Evolutionary conservation across 2,113 vertebrate species (phyloP), one percentile per base, ranked within the genome.

Genomic region (Plotosus lineatus): DNA sequence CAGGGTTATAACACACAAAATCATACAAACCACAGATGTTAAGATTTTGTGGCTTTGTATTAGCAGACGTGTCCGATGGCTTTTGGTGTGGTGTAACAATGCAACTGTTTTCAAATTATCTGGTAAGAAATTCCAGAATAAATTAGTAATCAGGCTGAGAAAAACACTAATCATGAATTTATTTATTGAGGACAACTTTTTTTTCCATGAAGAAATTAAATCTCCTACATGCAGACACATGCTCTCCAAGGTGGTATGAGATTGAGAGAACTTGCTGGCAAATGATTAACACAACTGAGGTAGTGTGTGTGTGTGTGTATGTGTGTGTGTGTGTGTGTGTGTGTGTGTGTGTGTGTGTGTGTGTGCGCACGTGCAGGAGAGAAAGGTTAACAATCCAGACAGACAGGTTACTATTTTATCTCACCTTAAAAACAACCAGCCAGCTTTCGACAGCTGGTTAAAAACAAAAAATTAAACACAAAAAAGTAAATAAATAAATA

Each of bases 281-380:
- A 90, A 88, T 89, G 76, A 89, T 91, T 86, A 88, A 85, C 74
- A 86, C 79, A 6, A 31, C 38, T 2, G 60, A 66, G 51, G 48
- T 81, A 44, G 76, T 51, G 74, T 46, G 36, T n/a, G 55, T 73
- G 79, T 61, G 69, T 77, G 82, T 42, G 80, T 42, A 63, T 38
- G n/a, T 14, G 50, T 73, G 75, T 73, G 75, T 69, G 84, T 75
- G 40, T 51, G 72, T 53, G 42, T 40, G 74, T 50, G 65, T 81
- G 51, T 78, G 23, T 23, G 19, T 31, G 68, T 40, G 17, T 8
- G 46, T 73, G 73, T 71, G 74, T 74, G 83, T 75, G 40, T 51
- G 68, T 58, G 42, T 38, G 77, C 48, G 60, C 79, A 51, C 77
- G 71, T 72, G 82, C 58, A 77, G 79, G 5, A 28, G 11, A 21